These are phyloP conservation scores for Sebastes umbrosus DNA, from an alignment of 2,797 vertebrate genomes.

Conservation along the genomic window DNA sequence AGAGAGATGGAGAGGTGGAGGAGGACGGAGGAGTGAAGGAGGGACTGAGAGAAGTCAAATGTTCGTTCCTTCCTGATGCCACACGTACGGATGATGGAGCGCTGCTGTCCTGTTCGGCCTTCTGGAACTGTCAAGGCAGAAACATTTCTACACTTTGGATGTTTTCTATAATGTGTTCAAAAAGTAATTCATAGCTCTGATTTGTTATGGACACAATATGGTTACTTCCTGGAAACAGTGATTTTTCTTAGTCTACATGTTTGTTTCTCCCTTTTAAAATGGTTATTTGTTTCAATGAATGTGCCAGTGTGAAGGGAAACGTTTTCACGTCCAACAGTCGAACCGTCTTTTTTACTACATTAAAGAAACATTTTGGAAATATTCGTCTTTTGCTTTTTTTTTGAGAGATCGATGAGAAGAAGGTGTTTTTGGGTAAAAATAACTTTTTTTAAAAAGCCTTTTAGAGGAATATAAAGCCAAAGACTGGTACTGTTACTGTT, in stretches of 20 bases:
- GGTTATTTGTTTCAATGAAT: no score
- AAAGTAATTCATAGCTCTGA: background rate
- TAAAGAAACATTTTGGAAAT: background rate
- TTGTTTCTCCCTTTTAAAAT: background rate
- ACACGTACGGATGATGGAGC: background rate
- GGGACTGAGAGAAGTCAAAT: background rate
- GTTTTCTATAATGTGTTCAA: background rate
- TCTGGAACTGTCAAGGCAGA: background rate
- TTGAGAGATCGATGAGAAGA: background rate
- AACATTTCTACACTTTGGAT: background rate
- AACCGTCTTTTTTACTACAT: background rate
- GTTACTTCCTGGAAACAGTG: background rate
- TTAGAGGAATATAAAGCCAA: background rate
- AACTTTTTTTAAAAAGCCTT: background rate
- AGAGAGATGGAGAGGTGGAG: conserved; percentile 72
- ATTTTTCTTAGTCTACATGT: background rate
- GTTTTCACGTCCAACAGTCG: background rate
- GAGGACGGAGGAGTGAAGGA: conserved; percentile 36
- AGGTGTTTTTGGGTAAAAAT: background rate
- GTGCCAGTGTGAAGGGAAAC: background rate
- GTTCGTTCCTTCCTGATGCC: background rate
- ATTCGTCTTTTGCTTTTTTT: background rate
- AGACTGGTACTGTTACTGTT: background rate
- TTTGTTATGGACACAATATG: background rate
- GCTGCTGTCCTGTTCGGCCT: background rate